Evolutionary conservation across 1,140 invertebrate species (phyloP), one percentile per base, ranked within the genome.

Genomic region (Drosophila busckii): DNA sequence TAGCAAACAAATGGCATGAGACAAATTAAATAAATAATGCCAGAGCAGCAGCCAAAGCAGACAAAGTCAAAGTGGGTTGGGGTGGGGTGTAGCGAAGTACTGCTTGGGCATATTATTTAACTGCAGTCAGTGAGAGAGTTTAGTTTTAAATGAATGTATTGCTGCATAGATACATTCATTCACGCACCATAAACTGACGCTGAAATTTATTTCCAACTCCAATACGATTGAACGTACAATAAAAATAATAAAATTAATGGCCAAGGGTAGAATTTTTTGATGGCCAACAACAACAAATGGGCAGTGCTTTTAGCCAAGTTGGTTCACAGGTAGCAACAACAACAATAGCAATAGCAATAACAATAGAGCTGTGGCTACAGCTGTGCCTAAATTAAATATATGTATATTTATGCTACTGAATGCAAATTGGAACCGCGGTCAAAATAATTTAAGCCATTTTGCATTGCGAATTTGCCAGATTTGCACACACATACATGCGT

Each of bases 241-340:
- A 82, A 82, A 82, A 82, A 82, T 82, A 82, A 75, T 70, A 59
- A 70, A 82, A 70, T 80, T 80, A 80, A 78, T 78, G 73, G 73
- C 42, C 46, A 59, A 37, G 50, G 13, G 5, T 20, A 42, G n/a
- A n/a, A n/a, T n/a, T n/a, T n/a, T 35, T 50, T 46, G 59, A 62
- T 52, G 46, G 45, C 37, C 54, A 46, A 34, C 12, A n/a, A n/a
- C 31, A 19, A 37, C 12, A n/a, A 12, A 25, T 8, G 54, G 32
- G 26, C 12, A 10, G 32, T 41, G 48, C 32, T 31, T 23, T 29
- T 29, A 9, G 15, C 15, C 4, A 7, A 12, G 7, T 22, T 34
- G 25, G 48, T 16, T 4, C 12, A 26, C 48, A 60, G 40, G 48
- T 60, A 59, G n/a, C 32, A 25, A 19, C 17, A 50, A 8, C 19